Base-by-base conservation (phyloP, 1,140 invertebrate species). In the Drosophila arawakana region DNA sequence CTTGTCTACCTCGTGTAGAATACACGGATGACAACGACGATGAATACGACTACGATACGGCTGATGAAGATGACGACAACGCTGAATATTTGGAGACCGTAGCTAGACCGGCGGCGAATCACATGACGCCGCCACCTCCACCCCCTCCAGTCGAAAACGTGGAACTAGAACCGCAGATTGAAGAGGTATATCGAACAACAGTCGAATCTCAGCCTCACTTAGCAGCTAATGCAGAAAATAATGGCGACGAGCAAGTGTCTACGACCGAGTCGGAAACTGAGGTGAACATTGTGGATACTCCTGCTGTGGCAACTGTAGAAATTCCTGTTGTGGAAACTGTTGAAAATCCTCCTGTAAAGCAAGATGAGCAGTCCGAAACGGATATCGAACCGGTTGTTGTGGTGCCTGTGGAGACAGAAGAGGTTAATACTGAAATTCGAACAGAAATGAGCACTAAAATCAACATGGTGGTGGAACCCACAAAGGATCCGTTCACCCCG, bases 1-100 rank as follows among this genome's bases (percentile, higher is more conserved):
- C 89, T 58, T 95, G 95, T 65, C 68, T 92, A 52, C 61, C 73
- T 2, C 4, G 54, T 25, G 10, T 25, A 6, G 13, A 55, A 9
- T n/a, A 55, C 6, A 82, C 92, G 13, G 80, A 88, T 10, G 61
- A 50, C 2, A 74, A 68, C 1, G 35, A 25, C 1, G 52, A 76
- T 18, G 18, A 4, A 2, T 21, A 5, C 0, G 67, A 65, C 21
- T 90, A 84, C 66, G 85, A 86, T 44, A 68, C 75, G 0, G 52
- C 77, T 18, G 44, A 73, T 5, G 9, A 15, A 0, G 35, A 77
- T 10, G 57, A 44, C 1, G 37, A 15, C 11, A 73, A 66, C 18
- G 41, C 71, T 49, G 73, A 72, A 9, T 66, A 71, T 2, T 63
- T 50, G 25, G 72, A 76, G 0, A 69, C 69, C n/a, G 61, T 73